These are phyloP conservation scores for Poeciliopsis infans DNA, from an alignment of 2,797 vertebrate genomes.

Conservation along the genomic window DNA sequence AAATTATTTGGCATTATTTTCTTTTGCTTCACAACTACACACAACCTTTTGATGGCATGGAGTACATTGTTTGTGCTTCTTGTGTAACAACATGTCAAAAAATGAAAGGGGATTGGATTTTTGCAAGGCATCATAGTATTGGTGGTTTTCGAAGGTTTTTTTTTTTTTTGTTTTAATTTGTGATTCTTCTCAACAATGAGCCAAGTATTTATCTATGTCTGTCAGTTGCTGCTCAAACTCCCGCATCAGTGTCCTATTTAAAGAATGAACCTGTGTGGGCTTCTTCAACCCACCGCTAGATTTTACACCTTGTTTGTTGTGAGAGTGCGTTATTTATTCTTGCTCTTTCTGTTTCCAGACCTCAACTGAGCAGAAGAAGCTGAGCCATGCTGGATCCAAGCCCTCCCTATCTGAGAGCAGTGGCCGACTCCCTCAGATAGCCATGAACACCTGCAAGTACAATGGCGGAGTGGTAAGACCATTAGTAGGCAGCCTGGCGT, in stretches of 20 bases:
- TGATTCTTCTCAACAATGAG: constrained; percentile 29
- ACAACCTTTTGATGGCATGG: background rate
- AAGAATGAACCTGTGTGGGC: constrained; percentile 43
- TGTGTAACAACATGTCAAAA: background rate
- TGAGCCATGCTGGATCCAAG: constrained; percentile 92
- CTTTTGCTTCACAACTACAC: background rate
- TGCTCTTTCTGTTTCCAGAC: constrained; percentile 75
- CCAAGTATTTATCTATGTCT: constrained; percentile 2
- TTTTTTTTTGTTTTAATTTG: constrained; percentile 33
- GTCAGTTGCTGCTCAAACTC: constrained; percentile 50
- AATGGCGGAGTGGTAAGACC: constrained; percentile 91
- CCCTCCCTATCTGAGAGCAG: constrained; percentile 83
- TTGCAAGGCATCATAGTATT: background rate
- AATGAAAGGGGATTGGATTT: background rate
- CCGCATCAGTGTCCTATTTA: constrained; percentile 60
- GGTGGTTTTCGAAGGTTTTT: constrained; percentile 17
- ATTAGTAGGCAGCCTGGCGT: constrained; percentile 84
- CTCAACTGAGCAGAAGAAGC: constrained; percentile 78
- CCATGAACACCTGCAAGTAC: constrained; percentile 94
- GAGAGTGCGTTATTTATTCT: constrained; percentile 43
- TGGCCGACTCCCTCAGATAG: constrained; percentile 86
- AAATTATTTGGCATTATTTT: background rate
- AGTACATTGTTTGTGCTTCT: background rate
- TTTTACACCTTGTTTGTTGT: constrained; percentile 47
- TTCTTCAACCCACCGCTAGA: constrained; percentile 35